Evolutionary conservation across 2,797 vertebrate genomes (phyloP).

Genomic region (Anguilla marmorata): DNA sequence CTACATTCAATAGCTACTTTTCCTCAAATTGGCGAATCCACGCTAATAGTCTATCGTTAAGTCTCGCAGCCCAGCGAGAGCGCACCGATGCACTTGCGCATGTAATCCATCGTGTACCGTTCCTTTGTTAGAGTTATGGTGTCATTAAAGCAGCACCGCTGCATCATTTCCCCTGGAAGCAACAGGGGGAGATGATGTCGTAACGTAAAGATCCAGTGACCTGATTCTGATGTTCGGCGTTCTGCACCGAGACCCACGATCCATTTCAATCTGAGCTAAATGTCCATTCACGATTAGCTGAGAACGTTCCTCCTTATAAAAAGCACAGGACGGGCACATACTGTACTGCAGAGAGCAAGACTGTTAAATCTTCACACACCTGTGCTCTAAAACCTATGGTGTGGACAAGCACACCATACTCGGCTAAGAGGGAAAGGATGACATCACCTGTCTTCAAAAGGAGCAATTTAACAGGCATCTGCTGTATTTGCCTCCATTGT

Average conservation of each 20-base stretch:
- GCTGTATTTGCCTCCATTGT: slow-evolving; percentile 2
- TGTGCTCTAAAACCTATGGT: slow-evolving; percentile 27
- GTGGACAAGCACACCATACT: slow-evolving; percentile 50
- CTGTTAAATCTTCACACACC: slow-evolving; percentile 32
- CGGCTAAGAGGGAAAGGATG: slow-evolving; percentile 53
- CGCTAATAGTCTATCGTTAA: neutral
- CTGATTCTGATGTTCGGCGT: slow-evolving; percentile 29
- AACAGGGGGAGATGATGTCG: neutral
- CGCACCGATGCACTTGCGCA: neutral
- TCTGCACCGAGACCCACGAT: slow-evolving; percentile 30
- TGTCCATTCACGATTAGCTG: neutral
- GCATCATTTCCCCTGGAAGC: too few species aligned
- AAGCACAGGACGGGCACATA: slow-evolving; percentile 50
- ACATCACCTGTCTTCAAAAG: slow-evolving; percentile 61
- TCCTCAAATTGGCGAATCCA: neutral
- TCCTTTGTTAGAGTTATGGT: neutral
- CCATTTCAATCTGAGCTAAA: slow-evolving; percentile 36
- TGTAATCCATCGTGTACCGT: neutral
- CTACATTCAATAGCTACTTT: neutral
- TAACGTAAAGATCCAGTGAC: neutral
- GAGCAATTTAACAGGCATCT: slow-evolving; percentile 58
- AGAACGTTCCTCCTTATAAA: slow-evolving; percentile 45
- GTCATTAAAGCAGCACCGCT: neutral
- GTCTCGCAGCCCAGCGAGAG: neutral
- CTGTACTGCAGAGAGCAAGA: neutral